These are phyloP conservation scores for Parazoanthus atlanticus DNA, from an alignment of 92 coral and sea anemone genomes.

Conservation along the genomic window DNA sequence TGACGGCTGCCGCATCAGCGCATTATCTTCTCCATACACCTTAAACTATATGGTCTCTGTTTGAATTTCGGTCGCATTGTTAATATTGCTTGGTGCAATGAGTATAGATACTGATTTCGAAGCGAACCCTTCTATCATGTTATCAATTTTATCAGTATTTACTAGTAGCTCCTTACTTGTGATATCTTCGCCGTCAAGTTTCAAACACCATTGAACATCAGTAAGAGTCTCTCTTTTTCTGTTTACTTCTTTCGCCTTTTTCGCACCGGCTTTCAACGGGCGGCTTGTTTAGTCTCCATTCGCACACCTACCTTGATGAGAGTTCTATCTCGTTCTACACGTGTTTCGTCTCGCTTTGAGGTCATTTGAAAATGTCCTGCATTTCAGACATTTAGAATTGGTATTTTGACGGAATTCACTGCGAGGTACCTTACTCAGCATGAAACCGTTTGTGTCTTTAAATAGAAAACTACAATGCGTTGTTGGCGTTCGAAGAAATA, in stretches of 20 bases:
- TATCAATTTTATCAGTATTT: too few relatives aligned
- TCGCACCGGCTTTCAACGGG: neutral
- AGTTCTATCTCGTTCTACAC: neutral
- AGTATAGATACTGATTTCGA: too few relatives aligned
- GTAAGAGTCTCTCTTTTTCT: neutral
- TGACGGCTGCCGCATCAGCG: neutral
- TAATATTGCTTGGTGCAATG: too few relatives aligned
- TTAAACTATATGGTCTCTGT: too few relatives aligned
- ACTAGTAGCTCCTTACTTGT: neutral
- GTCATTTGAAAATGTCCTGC: neutral
- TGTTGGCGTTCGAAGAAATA: too few relatives aligned
- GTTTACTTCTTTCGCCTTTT: too few relatives aligned
- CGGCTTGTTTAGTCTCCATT: neutral
- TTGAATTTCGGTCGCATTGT: too few relatives aligned
- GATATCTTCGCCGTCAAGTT: neutral
- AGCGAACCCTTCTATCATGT: neutral
- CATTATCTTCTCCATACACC: too few relatives aligned
- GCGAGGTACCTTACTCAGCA: neutral
- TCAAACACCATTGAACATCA: neutral
- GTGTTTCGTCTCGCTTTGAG: neutral
- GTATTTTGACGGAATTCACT: neutral
- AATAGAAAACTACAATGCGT: neutral
- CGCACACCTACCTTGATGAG: neutral
- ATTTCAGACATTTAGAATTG: neutral
- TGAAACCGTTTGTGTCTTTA: neutral